Base-by-base conservation (phyloP, 2,888 invertebrate species). In the Thymelicus lineola region DNA sequence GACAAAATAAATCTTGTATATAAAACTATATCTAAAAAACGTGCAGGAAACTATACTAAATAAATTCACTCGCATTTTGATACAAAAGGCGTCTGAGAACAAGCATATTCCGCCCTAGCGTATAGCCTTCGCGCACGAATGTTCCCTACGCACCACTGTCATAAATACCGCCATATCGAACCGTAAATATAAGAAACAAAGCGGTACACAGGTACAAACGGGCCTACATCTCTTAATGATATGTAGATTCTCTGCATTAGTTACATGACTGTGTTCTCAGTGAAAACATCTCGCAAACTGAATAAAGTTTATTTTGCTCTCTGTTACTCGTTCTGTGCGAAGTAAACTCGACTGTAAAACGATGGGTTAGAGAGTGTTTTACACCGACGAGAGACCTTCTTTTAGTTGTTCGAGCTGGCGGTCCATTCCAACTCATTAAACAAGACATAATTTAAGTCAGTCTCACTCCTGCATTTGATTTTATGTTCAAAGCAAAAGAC, bases 211-310 rank as follows among this genome's bases (percentile, higher is more conserved):
- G 92, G 91, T 91, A 90, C 83, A 89, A 86, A 86, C 85, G 88
- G 86, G 83, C 83, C 90, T 86, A 93, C 93, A 92, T 93, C 91
- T 91, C 90, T 92, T 92, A 93, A 93, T 93, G 93, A 93, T 93
- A 93, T 93, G 93, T 93, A 93, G 92, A 93, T 93, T 91, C 93
- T 77, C 86, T 85, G 89, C 91, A 92, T 93, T 93, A 93, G 91
- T 90, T 91, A 93, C 93, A 93, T 91, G 93, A 84, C 91, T 91
- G 87, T 92, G 92, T 93, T 92, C 91, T 82, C 88, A 78, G 92
- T 89, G 90, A 86, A 90, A 92, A 93, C 93, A 92, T 91, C 91
- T 90, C 91, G 87, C 91, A 84, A 86, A 86, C 85, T 82, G 71
- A 65, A 35, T 58, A 38, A 14, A 68, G 15, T 71, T 76, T 73